phyloP scores from a whole-genome alignment of 2,797 vertebrate genomes.

The Sphenopsis melanotis region DNA sequence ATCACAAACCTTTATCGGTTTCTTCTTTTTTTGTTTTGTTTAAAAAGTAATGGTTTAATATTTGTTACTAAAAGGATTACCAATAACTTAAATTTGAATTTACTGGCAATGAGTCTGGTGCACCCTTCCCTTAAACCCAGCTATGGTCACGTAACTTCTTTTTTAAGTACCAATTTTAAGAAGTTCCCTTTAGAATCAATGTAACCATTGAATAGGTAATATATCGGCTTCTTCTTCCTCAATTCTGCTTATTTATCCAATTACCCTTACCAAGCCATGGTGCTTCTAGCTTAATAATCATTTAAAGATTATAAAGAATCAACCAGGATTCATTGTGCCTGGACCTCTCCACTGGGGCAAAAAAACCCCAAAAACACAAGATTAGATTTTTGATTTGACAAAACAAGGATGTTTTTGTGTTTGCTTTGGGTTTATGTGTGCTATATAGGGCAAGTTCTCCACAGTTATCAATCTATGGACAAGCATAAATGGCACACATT shows the following conservation, averaged over 20 bases:
- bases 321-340: neutral
- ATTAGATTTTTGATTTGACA: neutral
- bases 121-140: neutral
- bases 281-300: neutral
- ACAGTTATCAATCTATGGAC: neutral
- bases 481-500: neutral
- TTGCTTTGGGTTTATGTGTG: neutral
- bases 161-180: neutral
- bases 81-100: neutral
- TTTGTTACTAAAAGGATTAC: neutral
- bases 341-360: accelerated
- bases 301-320: neutral
- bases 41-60: neutral
- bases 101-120: neutral
- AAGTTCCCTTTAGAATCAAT: neutral
- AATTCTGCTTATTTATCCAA: neutral
- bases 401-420: neutral
- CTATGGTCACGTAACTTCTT: neutral
- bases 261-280: neutral
- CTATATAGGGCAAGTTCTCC: neutral
- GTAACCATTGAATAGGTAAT: neutral
- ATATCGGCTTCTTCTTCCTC: neutral
- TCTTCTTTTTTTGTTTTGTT: neutral
- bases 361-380: accelerated
- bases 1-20: neutral